Evolutionary conservation across 2,888 invertebrate genomes (phyloP), one percentile per base, ranked within the genome.

Genomic region (Pristionchus entomophagus): DNA sequence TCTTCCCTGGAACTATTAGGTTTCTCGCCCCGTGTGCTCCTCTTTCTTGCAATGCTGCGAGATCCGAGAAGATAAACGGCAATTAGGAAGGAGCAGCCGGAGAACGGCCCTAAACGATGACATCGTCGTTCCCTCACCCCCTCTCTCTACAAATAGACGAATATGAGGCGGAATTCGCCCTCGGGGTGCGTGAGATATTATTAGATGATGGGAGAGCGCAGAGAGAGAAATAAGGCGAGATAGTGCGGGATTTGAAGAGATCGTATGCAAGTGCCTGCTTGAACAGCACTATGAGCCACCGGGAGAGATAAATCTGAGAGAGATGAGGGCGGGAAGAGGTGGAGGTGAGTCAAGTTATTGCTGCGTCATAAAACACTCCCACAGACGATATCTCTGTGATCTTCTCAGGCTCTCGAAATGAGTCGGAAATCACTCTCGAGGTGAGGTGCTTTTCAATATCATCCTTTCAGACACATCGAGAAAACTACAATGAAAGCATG

Each of bases 1-100:
- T 35, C 35, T 65, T 65, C 65, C 65, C 65, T 65, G 59, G 65
- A 65, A 65, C 65, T 65, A 65, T 65, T 65, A 65, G 65, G 65
- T 65, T 65, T 65, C 65, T 35, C 8, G 14, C 65, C 65, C 35
- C 56, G 56, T 12, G 17, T 35, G 14, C 14, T 65, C 65, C 19
- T 65, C 65, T 65, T 26, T 29, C n/a, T 59, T 26, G 8, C 59
- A 65, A 65, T 22, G 32, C 32, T 32, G 35, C 12, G 6, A 65
- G 32, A 65, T 35, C 65, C 45, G 45, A 65, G 59, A 1, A 35
- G 22, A 65, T 45, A 14, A 45, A 45, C 45, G 45, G 14, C 45
- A 14, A 45, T 45, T 45, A 45, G 45, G 6, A 45, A 6, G 45
- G 45, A 45, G 6, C 45, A 45, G 6, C 14, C 45, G 45, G 6